These are phyloP conservation scores for Caenorhabditis inopinata DNA, from an alignment of 1,140 invertebrate genomes.

Conservation along the genomic window DNA sequence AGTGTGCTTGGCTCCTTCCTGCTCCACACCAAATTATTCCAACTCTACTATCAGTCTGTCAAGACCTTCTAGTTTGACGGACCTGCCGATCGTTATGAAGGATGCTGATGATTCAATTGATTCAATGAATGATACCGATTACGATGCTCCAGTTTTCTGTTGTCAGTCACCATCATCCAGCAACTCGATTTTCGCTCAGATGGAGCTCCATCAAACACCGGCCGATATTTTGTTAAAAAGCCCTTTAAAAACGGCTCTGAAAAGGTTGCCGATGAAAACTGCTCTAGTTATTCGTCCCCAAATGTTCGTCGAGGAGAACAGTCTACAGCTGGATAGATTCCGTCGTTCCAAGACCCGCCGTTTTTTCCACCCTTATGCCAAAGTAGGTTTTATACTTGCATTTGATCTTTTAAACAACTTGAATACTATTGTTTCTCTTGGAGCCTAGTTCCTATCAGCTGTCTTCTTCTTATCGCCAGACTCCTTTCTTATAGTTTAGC, in stretches of 20 bases:
- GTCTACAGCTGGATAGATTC: constrained; percentile 34
- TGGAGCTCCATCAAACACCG: not conserved
- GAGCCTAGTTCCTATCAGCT: constrained; percentile 20
- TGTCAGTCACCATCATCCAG: not conserved
- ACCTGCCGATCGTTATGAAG: not conserved
- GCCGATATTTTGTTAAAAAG: not conserved
- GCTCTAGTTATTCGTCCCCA: constrained; percentile 2
- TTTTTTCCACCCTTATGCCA: constrained; percentile 47
- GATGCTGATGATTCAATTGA: not conserved
- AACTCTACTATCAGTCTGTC: not conserved
- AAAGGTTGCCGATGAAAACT: not conserved
- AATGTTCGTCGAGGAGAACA: constrained; percentile 9
- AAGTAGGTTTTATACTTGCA: not conserved
- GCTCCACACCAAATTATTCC: not conserved
- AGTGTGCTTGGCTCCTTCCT: too few species aligned
- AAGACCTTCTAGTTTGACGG: not conserved
- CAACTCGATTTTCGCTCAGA: not conserved
- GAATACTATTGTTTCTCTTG: too few species aligned
- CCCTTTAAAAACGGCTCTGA: not conserved
- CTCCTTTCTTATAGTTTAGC: too few species aligned
- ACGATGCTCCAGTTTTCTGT: not conserved
- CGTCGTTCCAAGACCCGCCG: constrained; percentile 35
- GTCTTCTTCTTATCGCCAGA: not conserved
- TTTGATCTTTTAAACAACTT: not conserved
- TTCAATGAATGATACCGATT: not conserved